Evolutionary conservation across 1,140 invertebrate species (phyloP).

Genomic region (Copidosoma floridanum): DNA sequence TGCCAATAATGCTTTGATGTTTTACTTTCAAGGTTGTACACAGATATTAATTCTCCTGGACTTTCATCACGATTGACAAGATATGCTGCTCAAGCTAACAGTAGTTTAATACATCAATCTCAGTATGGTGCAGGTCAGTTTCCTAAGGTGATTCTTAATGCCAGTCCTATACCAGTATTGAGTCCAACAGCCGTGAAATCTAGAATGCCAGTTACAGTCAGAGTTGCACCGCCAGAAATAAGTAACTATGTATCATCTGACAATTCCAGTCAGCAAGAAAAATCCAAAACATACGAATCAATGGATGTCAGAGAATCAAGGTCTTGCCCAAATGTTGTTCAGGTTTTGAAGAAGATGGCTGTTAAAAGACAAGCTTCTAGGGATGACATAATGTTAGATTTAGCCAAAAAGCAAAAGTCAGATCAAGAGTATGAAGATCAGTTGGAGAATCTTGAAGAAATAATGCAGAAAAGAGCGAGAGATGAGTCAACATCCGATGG

Average conservation of each 20-base stretch:
- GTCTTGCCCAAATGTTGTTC: conserved; percentile 18
- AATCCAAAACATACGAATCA: background rate
- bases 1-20: background rate
- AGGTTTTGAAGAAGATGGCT: conserved; percentile 45
- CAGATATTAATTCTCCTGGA: conserved; percentile 50
- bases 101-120: conserved; percentile 47
- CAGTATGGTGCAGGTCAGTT: conserved; percentile 51
- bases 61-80: conserved; percentile 49
- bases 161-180: conserved; percentile 46
- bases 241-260: conserved; percentile 39
- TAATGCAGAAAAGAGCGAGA: conserved; percentile 48
- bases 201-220: conserved; percentile 45
- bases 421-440: conserved; percentile 38
- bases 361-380: conserved; percentile 51
- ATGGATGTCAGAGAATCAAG: conserved; percentile 8
- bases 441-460: conserved; percentile 48
- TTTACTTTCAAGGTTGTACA: conserved; percentile 42
- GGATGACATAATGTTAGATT: conserved; percentile 44
- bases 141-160: conserved; percentile 50
- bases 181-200: conserved; percentile 41
- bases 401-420: conserved; percentile 50
- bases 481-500: conserved; percentile 51
- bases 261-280: conserved; percentile 30
- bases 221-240: conserved; percentile 47
- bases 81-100: conserved; percentile 49